These are phyloP conservation scores for Tenthredo livida DNA, from an alignment of 2,888 invertebrate species.

Conservation along the genomic window DNA sequence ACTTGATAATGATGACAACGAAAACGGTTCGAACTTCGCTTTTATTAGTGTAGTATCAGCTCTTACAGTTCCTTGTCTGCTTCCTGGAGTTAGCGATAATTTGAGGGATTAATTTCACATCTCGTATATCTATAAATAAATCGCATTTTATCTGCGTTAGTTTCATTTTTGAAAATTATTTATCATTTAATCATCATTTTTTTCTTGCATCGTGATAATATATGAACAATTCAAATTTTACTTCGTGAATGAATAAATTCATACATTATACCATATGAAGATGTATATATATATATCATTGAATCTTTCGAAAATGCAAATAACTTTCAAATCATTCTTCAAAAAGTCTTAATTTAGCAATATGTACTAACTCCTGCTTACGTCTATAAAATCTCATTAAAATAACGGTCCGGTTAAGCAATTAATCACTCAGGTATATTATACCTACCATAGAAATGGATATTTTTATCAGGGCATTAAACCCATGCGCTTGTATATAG, in stretches of 20 bases:
- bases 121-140: neutral
- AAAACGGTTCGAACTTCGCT: neutral
- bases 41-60: constrained; percentile 19
- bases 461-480: neutral
- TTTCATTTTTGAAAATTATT: neutral
- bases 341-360: neutral
- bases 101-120: neutral
- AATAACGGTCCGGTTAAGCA: neutral
- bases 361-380: neutral
- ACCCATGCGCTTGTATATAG: neutral
- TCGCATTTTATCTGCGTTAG: neutral
- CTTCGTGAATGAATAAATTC: neutral
- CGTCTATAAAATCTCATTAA: constrained; percentile 25
- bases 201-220: neutral
- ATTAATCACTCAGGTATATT: neutral
- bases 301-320: constrained; percentile 2
- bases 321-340: neutral
- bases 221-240: neutral
- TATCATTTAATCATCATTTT: neutral
- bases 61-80: neutral
- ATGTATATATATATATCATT: no score
- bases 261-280: no score
- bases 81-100: neutral
- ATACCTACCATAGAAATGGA: neutral
- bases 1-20: constrained; percentile 32